Base-by-base conservation (phyloP, 2,888 invertebrate genomes). In the Ceraclea dissimilis region DNA sequence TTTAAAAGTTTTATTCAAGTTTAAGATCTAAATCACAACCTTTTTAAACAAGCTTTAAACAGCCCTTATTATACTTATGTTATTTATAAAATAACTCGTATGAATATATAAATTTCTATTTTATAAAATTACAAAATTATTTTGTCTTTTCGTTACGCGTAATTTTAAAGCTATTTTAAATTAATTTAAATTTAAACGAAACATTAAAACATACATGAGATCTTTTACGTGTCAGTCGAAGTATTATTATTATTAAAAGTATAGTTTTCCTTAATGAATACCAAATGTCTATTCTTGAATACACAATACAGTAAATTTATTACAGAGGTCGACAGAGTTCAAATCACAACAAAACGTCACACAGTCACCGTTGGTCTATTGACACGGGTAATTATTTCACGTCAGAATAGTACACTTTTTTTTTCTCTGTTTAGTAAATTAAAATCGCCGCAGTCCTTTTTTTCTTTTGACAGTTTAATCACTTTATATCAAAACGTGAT, bases 1-100 rank as follows among this genome's bases (percentile, higher is more conserved):
- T 67, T 65, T 70, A 16, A n/a, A 39, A 43, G 4, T 34, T 46
- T 10, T 43, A 16, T 26, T 39, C 31, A n/a, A 2, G 39, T 39
- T 16, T 39, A 39, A 39, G 13, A 39, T 39, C 13, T 13, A 49
- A 34, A 49, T 54, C 54, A 54, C 54, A 54, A 54, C 54, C 54
- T 48, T 47, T 22, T n/a, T 17, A 6, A 5, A 5, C 16, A 43
- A 43, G 2, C 11, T 43, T 6, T 47, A n/a, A 39, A 39, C 39
- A 39, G 39, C 39, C 39, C 16, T 39, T 39, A 39, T 39, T 39
- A 39, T 8, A 39, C 39, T 26, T 26, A 26, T 4, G 39, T 39
- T 16, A 16, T 39, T 39, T 39, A 39, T 39, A 39, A 39, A 39
- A 39, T n/a, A n/a, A n/a, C n/a, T n/a, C n/a, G 39, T 16, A 16